These are phyloP conservation scores for Glyphotaelius pellucidus DNA, from an alignment of 2,888 invertebrate genomes.

Conservation along the genomic window DNA sequence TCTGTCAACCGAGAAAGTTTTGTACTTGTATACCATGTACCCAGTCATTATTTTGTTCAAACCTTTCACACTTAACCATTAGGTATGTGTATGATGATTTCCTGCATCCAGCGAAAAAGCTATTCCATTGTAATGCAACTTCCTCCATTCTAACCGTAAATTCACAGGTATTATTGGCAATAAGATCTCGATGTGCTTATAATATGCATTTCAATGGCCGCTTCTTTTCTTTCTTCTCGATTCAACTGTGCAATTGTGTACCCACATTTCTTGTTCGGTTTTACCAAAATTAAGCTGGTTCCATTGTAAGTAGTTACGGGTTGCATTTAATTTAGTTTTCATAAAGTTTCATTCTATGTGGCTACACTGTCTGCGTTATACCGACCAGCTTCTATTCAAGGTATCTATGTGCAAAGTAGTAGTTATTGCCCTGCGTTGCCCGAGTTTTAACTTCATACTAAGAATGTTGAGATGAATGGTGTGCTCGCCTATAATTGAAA, in stretches of 20 bases:
- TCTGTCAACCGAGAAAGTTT: conserved; percentile 2
- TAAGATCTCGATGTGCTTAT: neutral
- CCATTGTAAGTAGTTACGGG: too few species aligned
- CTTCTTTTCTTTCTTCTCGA: neutral
- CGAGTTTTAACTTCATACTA: too few species aligned
- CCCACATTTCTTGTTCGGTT: too few species aligned
- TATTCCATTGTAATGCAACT: neutral
- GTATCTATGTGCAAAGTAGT: too few species aligned
- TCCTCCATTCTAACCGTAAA: conserved; percentile 2
- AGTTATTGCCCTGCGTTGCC: too few species aligned
- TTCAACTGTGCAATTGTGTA: neutral
- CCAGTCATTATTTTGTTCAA: neutral
- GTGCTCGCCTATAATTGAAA: too few species aligned
- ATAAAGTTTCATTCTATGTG: neutral
- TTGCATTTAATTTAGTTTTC: neutral
- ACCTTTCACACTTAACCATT: neutral
- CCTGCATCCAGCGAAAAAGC: neutral
- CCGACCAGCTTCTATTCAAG: neutral
- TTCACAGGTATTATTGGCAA: neutral
- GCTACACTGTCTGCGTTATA: neutral
- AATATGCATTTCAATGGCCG: neutral
- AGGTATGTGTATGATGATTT: neutral
- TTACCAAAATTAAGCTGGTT: too few species aligned
- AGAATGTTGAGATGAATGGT: too few species aligned
- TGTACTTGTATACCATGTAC: neutral